Base-by-base conservation (phyloP, 2,888 invertebrate species). In the Archips crataeganus region DNA sequence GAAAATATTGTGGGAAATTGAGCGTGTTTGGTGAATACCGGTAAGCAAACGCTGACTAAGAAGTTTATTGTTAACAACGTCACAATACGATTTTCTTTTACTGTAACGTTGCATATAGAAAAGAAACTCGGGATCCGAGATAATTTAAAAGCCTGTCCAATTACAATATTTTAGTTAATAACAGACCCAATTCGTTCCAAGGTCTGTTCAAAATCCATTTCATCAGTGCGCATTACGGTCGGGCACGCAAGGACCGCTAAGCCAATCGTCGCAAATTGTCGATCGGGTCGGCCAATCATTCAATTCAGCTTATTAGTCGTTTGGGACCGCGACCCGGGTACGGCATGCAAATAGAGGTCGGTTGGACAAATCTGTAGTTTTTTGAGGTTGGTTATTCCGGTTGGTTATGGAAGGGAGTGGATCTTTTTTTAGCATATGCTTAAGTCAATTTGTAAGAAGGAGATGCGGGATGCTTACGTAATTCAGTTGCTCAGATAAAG, bases 241-340 rank as follows among this genome's bases (percentile, higher is more conserved):
- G 60, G 71, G 61, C 71, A 74, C 76, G 72, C 75, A 74, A 78
- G 77, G 78, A 75, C 10, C 54, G 54, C 54, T 66, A 75, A 66
- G 76, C 61, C 45, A 64, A 59, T 67, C 62, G 34, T 42, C 47
- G 63, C 67, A 67, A 67, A 67, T 75, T 71, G 60, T 62, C 64
- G 68, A 75, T 71, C 63, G 59, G 42, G 57, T 4, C 54, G 39
- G 42, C 36, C 68, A 86, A 89, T 90, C 87, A 87, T 89, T 82
- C 87, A 87, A 88, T 90, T 85, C 83, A 83, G 77, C 75, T 77
- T 72, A 68, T 73, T 42, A 61, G 45, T 49, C 59, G 49, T 61
- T 57, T 15, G 62, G 70, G 62, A 70, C 51, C 39, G 5, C 54
- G 23, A 54, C 23, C 54, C 54, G 23, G 36, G 32, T 11, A 36